phyloP scores from a whole-genome alignment of 2,113 vertebrate genomes.

The Sprattus sprattus region DNA sequence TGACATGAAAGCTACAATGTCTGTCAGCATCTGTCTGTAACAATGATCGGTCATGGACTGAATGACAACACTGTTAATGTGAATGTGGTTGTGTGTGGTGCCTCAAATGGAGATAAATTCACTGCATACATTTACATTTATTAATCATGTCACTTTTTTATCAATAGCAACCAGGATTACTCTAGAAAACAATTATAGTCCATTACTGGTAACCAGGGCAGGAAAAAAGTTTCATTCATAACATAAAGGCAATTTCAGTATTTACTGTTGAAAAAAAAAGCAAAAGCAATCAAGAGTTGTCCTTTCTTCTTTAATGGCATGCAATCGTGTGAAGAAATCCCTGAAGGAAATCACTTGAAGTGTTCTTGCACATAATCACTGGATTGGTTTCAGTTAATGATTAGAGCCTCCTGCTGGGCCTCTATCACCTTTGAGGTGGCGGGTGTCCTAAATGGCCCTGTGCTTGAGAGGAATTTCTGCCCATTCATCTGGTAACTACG shows the following conservation, averaged over 20 bases:
- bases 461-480: not conserved
- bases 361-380: not conserved
- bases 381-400: constrained; percentile 10
- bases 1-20: not conserved
- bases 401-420: not conserved
- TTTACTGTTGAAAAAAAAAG: not conserved
- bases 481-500: not conserved
- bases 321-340: not conserved
- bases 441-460: not conserved
- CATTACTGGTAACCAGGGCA: not conserved
- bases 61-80: not conserved
- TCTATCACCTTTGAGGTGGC: not conserved
- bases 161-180: not conserved
- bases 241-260: not conserved
- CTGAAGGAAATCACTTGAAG: not conserved
- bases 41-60: not conserved
- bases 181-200: not conserved
- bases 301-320: not conserved
- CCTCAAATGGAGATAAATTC: not conserved
- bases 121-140: not conserved
- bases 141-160: not conserved
- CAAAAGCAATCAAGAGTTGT: not conserved
- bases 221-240: not conserved
- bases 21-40: not conserved
- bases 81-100: not conserved